Conservation (phyloP, 2,888 invertebrate species). For the Drosophila lutescens region DNA sequence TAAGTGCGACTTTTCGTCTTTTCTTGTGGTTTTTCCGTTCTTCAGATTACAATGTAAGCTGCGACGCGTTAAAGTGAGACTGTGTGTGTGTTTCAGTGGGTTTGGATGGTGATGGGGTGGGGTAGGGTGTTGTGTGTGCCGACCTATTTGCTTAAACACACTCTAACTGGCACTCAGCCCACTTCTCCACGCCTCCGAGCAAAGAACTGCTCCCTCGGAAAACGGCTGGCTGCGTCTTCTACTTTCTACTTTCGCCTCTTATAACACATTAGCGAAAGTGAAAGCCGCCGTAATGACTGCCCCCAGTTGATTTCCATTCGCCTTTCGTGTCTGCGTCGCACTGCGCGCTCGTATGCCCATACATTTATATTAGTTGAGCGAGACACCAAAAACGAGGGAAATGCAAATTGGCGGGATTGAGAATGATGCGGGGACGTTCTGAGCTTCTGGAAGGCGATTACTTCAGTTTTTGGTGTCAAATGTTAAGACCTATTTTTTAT, state of each 20-base stretch:
- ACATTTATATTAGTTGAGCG: constrained; percentile 71
- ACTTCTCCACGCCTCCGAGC: constrained; percentile 30
- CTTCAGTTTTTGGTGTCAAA: background rate
- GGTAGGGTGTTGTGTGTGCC: constrained; percentile 37
- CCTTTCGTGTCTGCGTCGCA: constrained; percentile 70
- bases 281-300: constrained; percentile 79
- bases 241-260: constrained; percentile 53
- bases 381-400: constrained; percentile 14
- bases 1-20: constrained; percentile 3
- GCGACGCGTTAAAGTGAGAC: constrained; percentile 66
- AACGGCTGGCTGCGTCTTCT: constrained; percentile 25
- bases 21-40: constrained; percentile 53
- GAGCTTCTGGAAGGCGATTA: background rate
- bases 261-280: constrained; percentile 79
- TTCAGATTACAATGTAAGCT: constrained; percentile 70
- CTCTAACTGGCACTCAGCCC: constrained; percentile 47
- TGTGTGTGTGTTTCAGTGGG: constrained; percentile 20
- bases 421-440: constrained; percentile 11
- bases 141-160: constrained; percentile 76
- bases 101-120: background rate
- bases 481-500: background rate
- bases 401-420: constrained; percentile 28
- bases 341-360: constrained; percentile 36
- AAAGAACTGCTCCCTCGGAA: constrained; percentile 29
- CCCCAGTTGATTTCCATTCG: constrained; percentile 81